These are phyloP conservation scores for Chrysodeixis includens DNA, from an alignment of 2,888 invertebrate genomes.

Conservation along the genomic window DNA sequence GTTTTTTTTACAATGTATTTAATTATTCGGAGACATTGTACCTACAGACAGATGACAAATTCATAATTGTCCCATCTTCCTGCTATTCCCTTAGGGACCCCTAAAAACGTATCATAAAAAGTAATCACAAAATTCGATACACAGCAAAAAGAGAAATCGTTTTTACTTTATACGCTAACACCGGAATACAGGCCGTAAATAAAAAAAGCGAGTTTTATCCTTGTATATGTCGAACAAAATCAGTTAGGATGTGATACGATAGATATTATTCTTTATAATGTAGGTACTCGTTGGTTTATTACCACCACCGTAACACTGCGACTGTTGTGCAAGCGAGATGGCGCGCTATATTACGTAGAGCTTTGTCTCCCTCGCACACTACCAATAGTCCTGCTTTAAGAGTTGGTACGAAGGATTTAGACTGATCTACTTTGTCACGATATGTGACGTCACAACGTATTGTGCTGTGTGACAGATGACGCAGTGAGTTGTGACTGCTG, in stretches of 20 bases:
- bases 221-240: conserved; percentile 20
- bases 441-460: conserved; percentile 6
- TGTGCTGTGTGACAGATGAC: background rate
- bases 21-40: no score
- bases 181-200: conserved; percentile 15
- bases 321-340: no score
- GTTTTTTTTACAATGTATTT: no score
- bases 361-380: no score
- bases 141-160: conserved; percentile 15
- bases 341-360: no score
- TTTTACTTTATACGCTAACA: background rate
- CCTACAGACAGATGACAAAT: no score
- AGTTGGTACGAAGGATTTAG: background rate
- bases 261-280: no score
- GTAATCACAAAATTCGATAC: background rate
- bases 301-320: no score
- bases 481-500: background rate
- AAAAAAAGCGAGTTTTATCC: conserved; percentile 11
- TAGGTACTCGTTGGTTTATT: no score
- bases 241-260: conserved; percentile 9
- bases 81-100: no score
- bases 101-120: background rate
- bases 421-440: conserved; percentile 1
- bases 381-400: no score
- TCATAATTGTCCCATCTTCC: no score